A percentile compares a stretch with the other conserved stretches of the same genome.
Evolutionary conservation across 2,797 vertebrate species (phyloP).

Genomic region (Florisuga fusca): DNA sequence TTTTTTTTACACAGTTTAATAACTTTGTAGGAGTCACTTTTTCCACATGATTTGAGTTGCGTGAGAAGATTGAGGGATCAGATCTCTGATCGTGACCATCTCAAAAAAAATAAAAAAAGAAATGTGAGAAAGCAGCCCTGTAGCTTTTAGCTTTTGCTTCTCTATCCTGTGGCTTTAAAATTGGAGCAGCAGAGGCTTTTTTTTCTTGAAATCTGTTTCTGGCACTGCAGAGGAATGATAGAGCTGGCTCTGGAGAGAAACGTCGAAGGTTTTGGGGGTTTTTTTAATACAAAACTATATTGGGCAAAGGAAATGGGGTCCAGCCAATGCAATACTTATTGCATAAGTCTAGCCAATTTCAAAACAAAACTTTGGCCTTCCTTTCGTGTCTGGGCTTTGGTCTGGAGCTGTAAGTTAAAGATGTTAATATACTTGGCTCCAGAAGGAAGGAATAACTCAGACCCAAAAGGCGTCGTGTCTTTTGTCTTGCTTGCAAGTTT

Average conservation of each 20-base stretch:
- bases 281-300: not conserved
- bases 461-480: not conserved
- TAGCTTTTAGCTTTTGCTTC: not conserved
- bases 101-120: not conserved
- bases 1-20: not conserved
- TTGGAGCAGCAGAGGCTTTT: not conserved
- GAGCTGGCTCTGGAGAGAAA: conserved; percentile 11
- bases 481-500: not conserved
- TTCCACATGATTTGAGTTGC: not conserved
- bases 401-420: not conserved
- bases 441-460: not conserved
- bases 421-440: not conserved
- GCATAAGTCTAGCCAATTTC: conserved; percentile 46
- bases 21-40: not conserved
- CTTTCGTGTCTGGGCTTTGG: conserved; percentile 34
- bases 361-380: conserved; percentile 64
- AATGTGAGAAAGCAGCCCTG: not conserved
- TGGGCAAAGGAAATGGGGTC: conserved; percentile 30
- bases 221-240: not conserved
- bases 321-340: conserved; percentile 35
- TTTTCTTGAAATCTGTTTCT: conserved; percentile 22
- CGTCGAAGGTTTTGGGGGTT: not conserved
- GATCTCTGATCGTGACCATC: not conserved
- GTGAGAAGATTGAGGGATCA: not conserved
- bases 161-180: not conserved